Conservation (phyloP, 1,140 invertebrate species). For the Euglossa dilemma region DNA sequence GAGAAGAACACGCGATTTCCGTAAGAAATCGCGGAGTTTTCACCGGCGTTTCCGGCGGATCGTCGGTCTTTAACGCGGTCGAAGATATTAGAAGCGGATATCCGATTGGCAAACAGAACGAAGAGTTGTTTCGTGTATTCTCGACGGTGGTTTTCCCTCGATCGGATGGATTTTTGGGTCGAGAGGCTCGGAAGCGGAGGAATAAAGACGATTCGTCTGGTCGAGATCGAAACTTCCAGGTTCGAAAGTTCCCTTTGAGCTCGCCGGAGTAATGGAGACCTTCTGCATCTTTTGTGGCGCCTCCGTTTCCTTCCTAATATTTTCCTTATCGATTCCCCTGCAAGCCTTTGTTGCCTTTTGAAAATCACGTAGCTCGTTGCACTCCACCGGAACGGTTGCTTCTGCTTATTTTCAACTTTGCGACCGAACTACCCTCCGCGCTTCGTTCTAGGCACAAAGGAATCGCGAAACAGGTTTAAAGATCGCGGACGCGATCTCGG, state of each 20-base stretch:
- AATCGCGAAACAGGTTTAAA: neutral
- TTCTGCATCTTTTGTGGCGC: conserved; percentile 27
- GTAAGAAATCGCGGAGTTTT: neutral
- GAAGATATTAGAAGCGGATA: conserved; percentile 7
- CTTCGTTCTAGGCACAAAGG: neutral
- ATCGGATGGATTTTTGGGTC: conserved; percentile 12
- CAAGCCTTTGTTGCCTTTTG: conserved; percentile 11
- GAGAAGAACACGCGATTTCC: neutral
- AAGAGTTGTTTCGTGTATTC: neutral
- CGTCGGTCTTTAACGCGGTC: too few relatives aligned
- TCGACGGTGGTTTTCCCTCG: neutral
- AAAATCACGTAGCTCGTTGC: conserved; percentile 13
- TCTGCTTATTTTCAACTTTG: conserved; percentile 6
- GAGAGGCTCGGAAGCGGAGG: too few relatives aligned
- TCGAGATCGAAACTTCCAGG: conserved; percentile 12
- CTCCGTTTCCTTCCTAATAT: conserved; percentile 37
- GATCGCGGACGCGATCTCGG: neutral
- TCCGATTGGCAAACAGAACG: conserved; percentile 21
- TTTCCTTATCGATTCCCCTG: conserved; percentile 17
- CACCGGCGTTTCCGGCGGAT: too few relatives aligned
- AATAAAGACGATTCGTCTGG: conserved; percentile 8
- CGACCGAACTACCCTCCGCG: neutral
- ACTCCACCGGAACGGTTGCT: neutral
- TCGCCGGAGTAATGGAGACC: conserved; percentile 20
- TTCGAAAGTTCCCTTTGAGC: conserved; percentile 30